Conservation (phyloP, 64 coral and sea anemone species). For the Montipora capricornis region DNA sequence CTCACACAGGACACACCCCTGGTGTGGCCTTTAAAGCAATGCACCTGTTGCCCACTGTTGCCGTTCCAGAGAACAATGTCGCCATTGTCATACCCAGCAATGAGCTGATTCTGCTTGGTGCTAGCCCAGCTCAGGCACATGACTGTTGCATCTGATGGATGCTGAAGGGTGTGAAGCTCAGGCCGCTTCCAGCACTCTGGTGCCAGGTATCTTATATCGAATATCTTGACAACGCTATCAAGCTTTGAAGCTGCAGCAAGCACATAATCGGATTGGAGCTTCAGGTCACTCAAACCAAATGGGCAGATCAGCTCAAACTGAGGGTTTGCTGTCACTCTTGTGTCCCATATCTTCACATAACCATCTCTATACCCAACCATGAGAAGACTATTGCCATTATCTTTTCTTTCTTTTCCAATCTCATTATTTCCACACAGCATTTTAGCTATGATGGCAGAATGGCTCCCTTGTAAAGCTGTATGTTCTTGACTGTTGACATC, state of each 20-base stretch:
- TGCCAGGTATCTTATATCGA: constrained; percentile 79
- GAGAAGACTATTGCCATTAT: neutral
- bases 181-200: constrained; percentile 58
- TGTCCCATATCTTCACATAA: constrained; percentile 82
- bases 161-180: constrained; percentile 37
- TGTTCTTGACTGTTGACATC: constrained; percentile 60
- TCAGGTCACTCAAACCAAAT: constrained; percentile 63
- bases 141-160: constrained; percentile 14
- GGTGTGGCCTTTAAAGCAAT: constrained; percentile 43
- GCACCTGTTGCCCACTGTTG: constrained; percentile 40
- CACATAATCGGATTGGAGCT: constrained; percentile 22
- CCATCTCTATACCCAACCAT: constrained; percentile 79
- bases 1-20: constrained; percentile 53
- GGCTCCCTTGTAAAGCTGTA: constrained; percentile 67
- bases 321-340: constrained; percentile 18
- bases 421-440: constrained; percentile 56
- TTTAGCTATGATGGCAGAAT: constrained; percentile 54
- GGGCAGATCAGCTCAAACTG: constrained; percentile 62
- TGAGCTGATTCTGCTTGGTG: constrained; percentile 39
- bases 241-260: constrained; percentile 54
- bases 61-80: constrained; percentile 77
- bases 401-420: constrained; percentile 51
- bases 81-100: constrained; percentile 76
- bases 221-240: constrained; percentile 71
- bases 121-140: constrained; percentile 47